A percentile compares a stretch with the other conserved stretches of the same genome.
Evolutionary conservation across 2,797 vertebrate species (phyloP).

Genomic region (Syndactyla subalaris): DNA sequence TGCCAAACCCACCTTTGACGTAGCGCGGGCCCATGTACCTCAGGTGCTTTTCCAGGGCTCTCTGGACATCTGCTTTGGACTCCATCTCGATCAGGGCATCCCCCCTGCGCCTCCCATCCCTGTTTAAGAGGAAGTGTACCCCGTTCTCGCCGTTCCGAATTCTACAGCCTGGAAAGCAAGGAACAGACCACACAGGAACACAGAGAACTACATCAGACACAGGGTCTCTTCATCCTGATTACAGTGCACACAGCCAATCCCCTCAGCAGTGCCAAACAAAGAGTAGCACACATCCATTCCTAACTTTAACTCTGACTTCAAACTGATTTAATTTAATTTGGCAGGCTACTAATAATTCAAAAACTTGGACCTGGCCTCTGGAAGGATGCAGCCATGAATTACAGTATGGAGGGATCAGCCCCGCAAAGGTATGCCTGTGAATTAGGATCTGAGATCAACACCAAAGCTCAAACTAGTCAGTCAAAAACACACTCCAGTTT

Average conservation of each 20-base stretch:
- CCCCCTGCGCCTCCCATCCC: slow-evolving; percentile 84
- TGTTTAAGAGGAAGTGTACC: slow-evolving; percentile 86
- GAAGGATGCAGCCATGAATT: not conserved
- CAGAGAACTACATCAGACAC: rapidly evolving
- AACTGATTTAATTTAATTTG: not conserved
- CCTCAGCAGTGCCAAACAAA: not conserved
- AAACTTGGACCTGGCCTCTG: not conserved
- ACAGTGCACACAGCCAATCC: rapidly evolving
- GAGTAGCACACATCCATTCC: rapidly evolving
- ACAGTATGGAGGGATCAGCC: rapidly evolving
- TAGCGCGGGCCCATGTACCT: slow-evolving; percentile 92
- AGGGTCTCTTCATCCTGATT: rapidly evolving
- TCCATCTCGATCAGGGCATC: slow-evolving; percentile 91
- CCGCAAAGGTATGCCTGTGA: not conserved
- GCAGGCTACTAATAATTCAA: not conserved
- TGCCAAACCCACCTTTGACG: slow-evolving; percentile 84
- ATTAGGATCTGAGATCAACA: not conserved
- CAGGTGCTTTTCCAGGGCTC: slow-evolving; percentile 89
- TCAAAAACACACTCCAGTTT: not conserved
- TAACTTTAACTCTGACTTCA: not conserved
- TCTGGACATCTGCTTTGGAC: slow-evolving; percentile 86
- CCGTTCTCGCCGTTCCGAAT: slow-evolving; percentile 86
- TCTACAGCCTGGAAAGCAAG: slow-evolving; percentile 82
- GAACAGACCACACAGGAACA: not conserved
- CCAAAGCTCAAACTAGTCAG: rapidly evolving